These are phyloP conservation scores for Heterohyrax brucei DNA, from an alignment of 2,797 vertebrate species.

Conservation along the genomic window DNA sequence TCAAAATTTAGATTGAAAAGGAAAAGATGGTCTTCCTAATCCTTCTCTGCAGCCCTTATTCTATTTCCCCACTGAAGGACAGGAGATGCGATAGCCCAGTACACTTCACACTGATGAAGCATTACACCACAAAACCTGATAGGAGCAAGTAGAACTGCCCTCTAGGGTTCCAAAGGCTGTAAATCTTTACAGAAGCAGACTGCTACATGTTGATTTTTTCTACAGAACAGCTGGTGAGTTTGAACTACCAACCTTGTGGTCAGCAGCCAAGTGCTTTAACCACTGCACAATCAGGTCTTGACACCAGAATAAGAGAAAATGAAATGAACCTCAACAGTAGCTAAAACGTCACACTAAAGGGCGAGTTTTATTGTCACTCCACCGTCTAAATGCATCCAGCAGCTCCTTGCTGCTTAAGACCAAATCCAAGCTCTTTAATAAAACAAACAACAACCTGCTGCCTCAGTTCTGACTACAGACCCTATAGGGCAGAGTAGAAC, in stretches of 20 bases:
- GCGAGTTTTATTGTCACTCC: background rate
- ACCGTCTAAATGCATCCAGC: background rate
- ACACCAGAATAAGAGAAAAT: background rate
- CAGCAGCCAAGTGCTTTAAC: no score
- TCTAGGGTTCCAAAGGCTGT: background rate
- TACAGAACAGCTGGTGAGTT: background rate
- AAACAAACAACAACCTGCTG: no score
- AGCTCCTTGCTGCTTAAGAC: background rate
- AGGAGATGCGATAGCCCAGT: background rate
- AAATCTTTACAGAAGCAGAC: background rate
- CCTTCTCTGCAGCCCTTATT: background rate
- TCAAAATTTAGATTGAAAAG: background rate
- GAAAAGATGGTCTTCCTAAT: background rate
- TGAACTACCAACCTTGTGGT: no score
- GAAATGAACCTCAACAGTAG: background rate
- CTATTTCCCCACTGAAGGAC: background rate
- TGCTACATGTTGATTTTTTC: background rate
- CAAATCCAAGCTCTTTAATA: background rate
- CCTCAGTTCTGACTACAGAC: no score
- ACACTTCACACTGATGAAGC: background rate
- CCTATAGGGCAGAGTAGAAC: no score
- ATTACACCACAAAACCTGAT: background rate
- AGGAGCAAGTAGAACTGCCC: background rate
- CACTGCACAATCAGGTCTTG: background rate
- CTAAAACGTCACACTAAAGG: background rate